These are phyloP conservation scores for Disparrhopalites patrizii DNA, from an alignment of 2,888 invertebrate genomes.

Conservation along the genomic window DNA sequence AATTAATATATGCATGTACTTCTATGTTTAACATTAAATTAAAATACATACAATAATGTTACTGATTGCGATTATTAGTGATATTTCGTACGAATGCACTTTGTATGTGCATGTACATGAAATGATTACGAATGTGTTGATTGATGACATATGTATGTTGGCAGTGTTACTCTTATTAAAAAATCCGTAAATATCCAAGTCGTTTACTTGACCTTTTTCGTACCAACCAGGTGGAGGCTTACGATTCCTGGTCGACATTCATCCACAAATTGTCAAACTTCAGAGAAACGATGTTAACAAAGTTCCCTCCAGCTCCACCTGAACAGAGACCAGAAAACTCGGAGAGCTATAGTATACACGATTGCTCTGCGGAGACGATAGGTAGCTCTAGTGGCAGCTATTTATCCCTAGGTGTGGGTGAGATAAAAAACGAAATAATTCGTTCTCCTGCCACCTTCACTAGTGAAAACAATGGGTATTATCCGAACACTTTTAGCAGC, in stretches of 20 bases:
- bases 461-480: not conserved
- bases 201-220: not conserved
- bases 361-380: conserved; percentile 3
- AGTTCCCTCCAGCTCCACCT: not conserved
- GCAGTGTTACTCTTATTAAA: no score
- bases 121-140: no score
- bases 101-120: no score
- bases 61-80: no score
- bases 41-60: no score
- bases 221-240: not conserved
- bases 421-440: no score
- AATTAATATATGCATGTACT: no score
- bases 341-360: not conserved
- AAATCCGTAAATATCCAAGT: not conserved
- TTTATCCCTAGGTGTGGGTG: no score
- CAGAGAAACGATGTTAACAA: conserved; percentile 12
- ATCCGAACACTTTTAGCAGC: not conserved
- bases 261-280: not conserved
- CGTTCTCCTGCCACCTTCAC: no score
- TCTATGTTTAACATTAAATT: no score
- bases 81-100: no score
- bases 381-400: not conserved
- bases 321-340: not conserved
- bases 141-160: no score
- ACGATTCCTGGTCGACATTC: not conserved